Percentiles rank a stretch among this genome's conserved stretches.
These are phyloP conservation scores for Euphonia xanthogaster DNA, from an alignment of 2,797 vertebrate genomes.

Conservation along the genomic window DNA sequence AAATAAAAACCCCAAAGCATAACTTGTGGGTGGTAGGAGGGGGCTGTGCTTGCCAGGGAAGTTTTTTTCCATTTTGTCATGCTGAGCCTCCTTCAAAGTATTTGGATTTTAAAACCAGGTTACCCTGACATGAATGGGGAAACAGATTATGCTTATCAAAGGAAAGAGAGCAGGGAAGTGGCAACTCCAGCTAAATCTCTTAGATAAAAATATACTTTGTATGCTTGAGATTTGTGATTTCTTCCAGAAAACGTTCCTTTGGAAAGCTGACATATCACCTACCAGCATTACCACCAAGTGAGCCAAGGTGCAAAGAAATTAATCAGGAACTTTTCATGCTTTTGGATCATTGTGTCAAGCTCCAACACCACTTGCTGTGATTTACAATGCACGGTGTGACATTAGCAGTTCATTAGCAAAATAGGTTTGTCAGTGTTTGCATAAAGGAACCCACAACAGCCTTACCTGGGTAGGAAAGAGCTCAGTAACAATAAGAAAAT, in stretches of 20 bases:
- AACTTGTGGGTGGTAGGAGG: neutral
- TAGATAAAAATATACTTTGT: neutral
- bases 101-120: conserved; percentile 37
- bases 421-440: neutral
- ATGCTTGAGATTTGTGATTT: conserved; percentile 6
- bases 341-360: conserved; percentile 25
- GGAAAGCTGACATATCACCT: neutral
- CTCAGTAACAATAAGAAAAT: neutral
- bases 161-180: neutral
- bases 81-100: conserved; percentile 13
- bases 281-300: neutral
- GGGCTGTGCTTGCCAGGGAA: neutral
- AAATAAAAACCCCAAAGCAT: neutral
- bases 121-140: neutral
- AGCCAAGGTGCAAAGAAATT: conserved; percentile 45
- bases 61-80: conserved; percentile 48
- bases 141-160: conserved; percentile 43
- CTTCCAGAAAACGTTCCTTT: neutral
- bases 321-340: neutral
- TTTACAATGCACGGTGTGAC: neutral
- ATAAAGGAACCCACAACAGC: neutral
- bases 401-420: conserved; percentile 47
- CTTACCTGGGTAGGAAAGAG: neutral
- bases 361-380: neutral
- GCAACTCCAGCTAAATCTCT: conserved; percentile 29